Evolutionary conservation across 2,113 vertebrate species (phyloP).

Genomic region (Sinocyclocheilus anophthalmus): DNA sequence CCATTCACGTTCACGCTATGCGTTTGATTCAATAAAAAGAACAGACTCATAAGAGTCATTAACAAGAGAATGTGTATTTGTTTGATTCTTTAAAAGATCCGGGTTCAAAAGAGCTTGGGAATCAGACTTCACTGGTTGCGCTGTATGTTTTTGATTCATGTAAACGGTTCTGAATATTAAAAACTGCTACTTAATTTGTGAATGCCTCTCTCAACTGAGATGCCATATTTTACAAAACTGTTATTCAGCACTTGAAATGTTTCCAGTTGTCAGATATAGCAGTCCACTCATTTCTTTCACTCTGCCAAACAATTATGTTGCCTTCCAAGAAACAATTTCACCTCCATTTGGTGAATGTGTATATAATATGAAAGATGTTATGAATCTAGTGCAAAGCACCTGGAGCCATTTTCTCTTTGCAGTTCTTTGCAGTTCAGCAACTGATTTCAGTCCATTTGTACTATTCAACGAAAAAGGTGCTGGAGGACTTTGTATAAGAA

Average conservation of each 20-base stretch:
- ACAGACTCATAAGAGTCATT: not conserved
- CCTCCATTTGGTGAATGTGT: not conserved
- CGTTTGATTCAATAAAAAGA: not conserved
- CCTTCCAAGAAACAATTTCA: not conserved
- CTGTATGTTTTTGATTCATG: not conserved
- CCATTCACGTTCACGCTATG: no score
- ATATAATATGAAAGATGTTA: constrained; percentile 7
- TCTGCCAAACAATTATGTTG: constrained; percentile 8
- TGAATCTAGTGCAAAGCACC: constrained; percentile 9
- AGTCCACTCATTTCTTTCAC: constrained; percentile 5
- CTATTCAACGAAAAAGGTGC: constrained; percentile 24
- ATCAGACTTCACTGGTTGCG: not conserved
- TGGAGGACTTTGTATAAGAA: not conserved
- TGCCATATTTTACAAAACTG: not conserved
- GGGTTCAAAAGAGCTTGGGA: no score
- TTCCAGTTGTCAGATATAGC: not conserved
- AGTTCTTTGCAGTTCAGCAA: not conserved
- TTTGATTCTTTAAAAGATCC: no score
- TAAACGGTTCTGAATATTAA: not conserved
- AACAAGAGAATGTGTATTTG: no score
- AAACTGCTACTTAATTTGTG: not conserved
- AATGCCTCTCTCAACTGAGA: not conserved
- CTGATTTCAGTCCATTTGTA: constrained; percentile 29
- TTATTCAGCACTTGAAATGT: not conserved
- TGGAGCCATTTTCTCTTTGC: constrained; percentile 10